Evolutionary conservation across 2,797 vertebrate species (phyloP).

Genomic region (Spea hammondii): DNA sequence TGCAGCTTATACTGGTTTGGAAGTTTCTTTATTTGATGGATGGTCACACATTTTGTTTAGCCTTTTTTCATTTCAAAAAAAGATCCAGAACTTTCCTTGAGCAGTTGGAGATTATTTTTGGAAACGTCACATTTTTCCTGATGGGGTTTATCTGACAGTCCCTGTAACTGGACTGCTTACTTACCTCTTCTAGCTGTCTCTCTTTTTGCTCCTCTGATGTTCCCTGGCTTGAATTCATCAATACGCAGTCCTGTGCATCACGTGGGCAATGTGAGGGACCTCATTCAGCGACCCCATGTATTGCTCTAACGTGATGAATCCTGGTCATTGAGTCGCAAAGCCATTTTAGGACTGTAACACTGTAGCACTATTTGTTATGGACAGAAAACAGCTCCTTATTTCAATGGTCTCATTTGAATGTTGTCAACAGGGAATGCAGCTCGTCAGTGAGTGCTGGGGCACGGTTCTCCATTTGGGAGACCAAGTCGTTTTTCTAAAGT

Average conservation of each 20-base stretch:
- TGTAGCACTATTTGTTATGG: no score
- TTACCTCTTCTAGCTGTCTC: background rate
- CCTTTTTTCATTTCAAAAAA: conserved; percentile 5
- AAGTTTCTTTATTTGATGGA: background rate
- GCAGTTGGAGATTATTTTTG: conserved; percentile 18
- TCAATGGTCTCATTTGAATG: no score
- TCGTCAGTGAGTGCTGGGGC: no score
- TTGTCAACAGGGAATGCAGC: no score
- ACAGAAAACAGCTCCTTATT: no score
- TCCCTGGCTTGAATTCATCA: background rate
- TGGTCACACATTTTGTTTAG: conserved; percentile 18
- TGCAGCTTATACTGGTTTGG: background rate
- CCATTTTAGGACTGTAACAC: no score
- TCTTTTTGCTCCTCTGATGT: conserved; percentile 9
- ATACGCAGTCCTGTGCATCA: background rate
- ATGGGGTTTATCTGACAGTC: conserved; percentile 9
- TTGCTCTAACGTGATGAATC: conserved; percentile 9
- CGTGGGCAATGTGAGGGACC: background rate
- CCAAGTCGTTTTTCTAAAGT: no score
- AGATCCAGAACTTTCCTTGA: conserved; percentile 13
- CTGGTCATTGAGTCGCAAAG: background rate
- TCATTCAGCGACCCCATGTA: conserved; percentile 2
- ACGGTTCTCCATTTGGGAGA: no score
- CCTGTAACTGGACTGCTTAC: conserved; percentile 10
- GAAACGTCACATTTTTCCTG: conserved; percentile 9